A percentile compares a stretch with the other conserved stretches of the same genome.
Evolutionary conservation across 2,113 vertebrate genomes (phyloP).

Genomic region (Antechinus flavipes): DNA sequence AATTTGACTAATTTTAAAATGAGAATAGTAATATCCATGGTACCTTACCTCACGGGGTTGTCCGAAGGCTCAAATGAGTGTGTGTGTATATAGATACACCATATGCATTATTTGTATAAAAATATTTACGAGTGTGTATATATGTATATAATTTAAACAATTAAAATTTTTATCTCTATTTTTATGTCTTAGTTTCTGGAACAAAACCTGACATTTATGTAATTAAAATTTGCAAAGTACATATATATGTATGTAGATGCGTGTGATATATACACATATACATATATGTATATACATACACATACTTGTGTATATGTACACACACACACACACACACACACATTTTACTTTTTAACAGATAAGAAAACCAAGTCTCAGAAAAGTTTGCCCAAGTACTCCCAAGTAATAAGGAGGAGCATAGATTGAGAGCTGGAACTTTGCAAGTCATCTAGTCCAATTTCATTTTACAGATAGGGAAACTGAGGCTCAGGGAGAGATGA

Average conservation of each 20-base stretch:
- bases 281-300: background rate
- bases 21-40: slow-evolving; percentile 35
- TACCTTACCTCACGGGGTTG: background rate
- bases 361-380: background rate
- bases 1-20: slow-evolving; percentile 17
- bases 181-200: background rate
- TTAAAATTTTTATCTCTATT: background rate
- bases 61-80: slow-evolving; percentile 32
- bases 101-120: background rate
- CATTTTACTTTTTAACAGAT: background rate
- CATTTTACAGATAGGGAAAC: background rate
- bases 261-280: background rate
- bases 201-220: background rate
- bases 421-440: background rate
- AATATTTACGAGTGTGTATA: background rate
- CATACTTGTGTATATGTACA: background rate
- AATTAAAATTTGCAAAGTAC: background rate
- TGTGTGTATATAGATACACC: background rate
- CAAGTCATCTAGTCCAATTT: background rate
- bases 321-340: background rate
- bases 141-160: slow-evolving; percentile 23
- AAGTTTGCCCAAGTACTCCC: background rate
- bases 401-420: background rate
- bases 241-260: background rate
- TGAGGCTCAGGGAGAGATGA: background rate